A percentile compares a stretch with the other conserved stretches of the same genome.
Conservation (phyloP, 2,797 vertebrate species). For the Falco peregrinus region DNA sequence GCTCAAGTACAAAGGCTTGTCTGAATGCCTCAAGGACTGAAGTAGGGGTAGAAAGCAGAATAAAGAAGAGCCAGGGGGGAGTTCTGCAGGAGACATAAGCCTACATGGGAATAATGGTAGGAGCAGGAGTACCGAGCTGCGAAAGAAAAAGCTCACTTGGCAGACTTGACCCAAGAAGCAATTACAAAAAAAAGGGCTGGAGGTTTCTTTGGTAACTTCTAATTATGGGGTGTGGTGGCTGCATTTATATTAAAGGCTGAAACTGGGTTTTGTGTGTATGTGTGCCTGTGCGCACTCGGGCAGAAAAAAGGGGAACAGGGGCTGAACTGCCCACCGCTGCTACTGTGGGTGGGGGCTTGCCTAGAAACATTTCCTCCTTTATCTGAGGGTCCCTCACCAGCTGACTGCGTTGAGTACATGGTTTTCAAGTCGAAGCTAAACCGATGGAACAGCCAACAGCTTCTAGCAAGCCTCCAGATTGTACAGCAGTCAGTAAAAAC, state of each 20-base stretch:
- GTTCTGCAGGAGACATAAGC: neutral
- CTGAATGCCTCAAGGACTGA: neutral
- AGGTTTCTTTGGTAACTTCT: neutral
- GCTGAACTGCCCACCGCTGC: neutral
- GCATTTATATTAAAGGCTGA: neutral
- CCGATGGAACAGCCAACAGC: neutral
- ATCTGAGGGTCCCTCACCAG: neutral
- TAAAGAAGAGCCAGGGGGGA: neutral
- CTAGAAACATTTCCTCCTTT: neutral
- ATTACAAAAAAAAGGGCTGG: neutral
- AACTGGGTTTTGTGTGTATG: neutral
- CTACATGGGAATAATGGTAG: neutral
- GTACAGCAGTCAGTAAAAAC: rapidly evolving
- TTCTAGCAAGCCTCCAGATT: neutral
- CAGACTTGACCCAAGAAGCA: neutral
- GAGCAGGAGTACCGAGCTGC: neutral
- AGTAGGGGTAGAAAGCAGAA: neutral
- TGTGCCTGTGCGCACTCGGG: too few relatives aligned
- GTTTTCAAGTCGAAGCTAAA: neutral
- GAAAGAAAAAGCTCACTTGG: neutral
- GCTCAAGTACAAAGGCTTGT: neutral
- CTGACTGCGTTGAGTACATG: rapidly evolving
- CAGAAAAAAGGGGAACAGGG: neutral
- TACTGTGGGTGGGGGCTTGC: neutral
- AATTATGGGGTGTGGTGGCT: neutral